Percentiles rank a stretch among this genome's conserved stretches.
phyloP scores from a whole-genome alignment of 2,113 vertebrate genomes.

The Acanthisitta chloris region DNA sequence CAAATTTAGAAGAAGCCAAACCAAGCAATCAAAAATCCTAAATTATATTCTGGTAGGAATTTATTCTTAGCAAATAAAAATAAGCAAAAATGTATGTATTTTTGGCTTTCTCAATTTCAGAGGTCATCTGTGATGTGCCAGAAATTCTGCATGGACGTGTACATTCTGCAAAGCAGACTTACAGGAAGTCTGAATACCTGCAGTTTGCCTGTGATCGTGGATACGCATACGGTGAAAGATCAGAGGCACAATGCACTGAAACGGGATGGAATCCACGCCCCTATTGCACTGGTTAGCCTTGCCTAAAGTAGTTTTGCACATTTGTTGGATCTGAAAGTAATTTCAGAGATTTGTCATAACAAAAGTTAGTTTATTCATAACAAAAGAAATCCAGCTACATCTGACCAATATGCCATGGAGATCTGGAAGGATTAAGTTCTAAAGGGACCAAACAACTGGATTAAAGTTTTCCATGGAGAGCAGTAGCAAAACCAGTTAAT shows the following conservation, averaged over 20 bases:
- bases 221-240: conserved; percentile 16
- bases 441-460: not conserved
- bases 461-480: not conserved
- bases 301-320: not conserved
- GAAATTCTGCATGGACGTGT: not conserved
- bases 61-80: not conserved
- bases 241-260: conserved; percentile 43
- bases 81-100: not conserved
- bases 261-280: conserved; percentile 65
- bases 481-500: not conserved
- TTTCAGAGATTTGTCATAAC: not conserved
- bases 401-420: not conserved
- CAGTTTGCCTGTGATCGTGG: conserved; percentile 51
- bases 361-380: not conserved
- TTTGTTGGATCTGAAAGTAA: not conserved
- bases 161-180: not conserved
- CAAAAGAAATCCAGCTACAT: not conserved
- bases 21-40: not conserved
- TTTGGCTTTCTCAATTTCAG: conserved; percentile 44
- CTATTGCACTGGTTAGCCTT: conserved; percentile 59
- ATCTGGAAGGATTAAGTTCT: not conserved
- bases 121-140: conserved; percentile 14
- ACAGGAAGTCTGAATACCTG: conserved; percentile 50
- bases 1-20: not conserved
- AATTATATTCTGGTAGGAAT: not conserved